Percentiles rank a stretch among this genome's conserved stretches.
These are phyloP conservation scores for Ciconia boyciana DNA, from an alignment of 2,113 vertebrate species.

Conservation along the genomic window DNA sequence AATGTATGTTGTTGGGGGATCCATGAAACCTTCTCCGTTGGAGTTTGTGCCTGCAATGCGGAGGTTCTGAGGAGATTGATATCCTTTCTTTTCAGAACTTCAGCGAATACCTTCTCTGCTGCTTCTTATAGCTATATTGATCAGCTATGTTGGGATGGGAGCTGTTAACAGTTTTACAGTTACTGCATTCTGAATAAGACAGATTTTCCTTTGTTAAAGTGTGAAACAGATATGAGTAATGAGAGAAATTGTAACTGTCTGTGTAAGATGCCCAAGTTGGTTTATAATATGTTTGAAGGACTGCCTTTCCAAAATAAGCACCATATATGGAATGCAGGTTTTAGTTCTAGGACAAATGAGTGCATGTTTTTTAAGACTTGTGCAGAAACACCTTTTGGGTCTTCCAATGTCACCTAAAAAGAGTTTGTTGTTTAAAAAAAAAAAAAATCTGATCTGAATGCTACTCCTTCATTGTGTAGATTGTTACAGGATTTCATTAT, in stretches of 20 bases:
- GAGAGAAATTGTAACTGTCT: background rate
- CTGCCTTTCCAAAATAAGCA: background rate
- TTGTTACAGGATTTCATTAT: background rate
- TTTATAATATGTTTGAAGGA: background rate
- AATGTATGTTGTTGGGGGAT: background rate
- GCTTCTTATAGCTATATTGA: background rate
- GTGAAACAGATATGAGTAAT: background rate
- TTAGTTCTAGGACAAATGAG: background rate
- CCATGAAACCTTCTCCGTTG: background rate
- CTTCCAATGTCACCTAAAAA: background rate
- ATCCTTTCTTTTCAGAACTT: background rate
- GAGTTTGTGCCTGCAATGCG: background rate
- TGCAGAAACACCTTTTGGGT: background rate
- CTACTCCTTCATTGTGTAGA: background rate
- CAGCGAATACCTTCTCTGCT: background rate
- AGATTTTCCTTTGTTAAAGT: background rate
- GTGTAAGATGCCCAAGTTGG: background rate
- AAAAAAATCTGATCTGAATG: background rate
- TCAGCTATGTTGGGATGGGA: background rate
- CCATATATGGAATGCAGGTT: background rate
- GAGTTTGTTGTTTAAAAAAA: background rate
- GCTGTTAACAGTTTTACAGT: background rate
- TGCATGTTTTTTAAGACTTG: background rate
- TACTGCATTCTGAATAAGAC: background rate
- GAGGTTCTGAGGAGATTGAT: background rate